Percentiles rank a stretch among this genome's conserved stretches.
Evolutionary conservation across 2,797 vertebrate species (phyloP).

Genomic region (Trematomus bernacchii): DNA sequence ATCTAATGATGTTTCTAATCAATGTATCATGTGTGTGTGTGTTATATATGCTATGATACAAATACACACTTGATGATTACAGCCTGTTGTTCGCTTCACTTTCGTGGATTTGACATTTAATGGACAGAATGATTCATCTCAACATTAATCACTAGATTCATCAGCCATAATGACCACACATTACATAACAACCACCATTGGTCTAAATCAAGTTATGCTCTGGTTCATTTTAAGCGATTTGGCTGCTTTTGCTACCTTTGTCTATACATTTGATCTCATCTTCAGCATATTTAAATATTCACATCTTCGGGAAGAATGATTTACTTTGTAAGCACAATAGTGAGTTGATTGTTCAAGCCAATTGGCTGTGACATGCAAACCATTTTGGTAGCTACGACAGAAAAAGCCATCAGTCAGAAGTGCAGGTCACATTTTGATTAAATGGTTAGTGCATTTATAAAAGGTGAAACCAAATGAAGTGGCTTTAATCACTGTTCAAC

Average conservation of each 20-base stretch:
- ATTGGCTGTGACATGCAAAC: not conserved
- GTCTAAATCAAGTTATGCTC: not conserved
- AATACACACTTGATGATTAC: not conserved
- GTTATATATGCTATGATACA: not conserved
- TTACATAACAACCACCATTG: not conserved
- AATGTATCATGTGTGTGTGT: not conserved
- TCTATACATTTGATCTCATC: not conserved
- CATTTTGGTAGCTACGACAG: too few species aligned
- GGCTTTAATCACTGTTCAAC: not conserved
- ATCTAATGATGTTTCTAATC: not conserved
- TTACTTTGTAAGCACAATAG: not conserved
- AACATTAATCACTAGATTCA: not conserved
- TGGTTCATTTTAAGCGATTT: not conserved
- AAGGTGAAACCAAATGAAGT: not conserved
- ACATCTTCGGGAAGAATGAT: not conserved
- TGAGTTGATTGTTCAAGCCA: not conserved
- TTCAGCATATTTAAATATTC: not conserved
- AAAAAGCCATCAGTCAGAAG: not conserved
- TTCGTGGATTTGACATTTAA: slow-evolving; percentile 10
- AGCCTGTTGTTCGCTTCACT: not conserved
- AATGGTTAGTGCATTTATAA: not conserved
- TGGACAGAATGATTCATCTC: not conserved
- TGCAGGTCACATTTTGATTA: not conserved
- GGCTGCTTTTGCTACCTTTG: not conserved
- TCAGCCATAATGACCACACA: not conserved